These are phyloP conservation scores for Drosophila neutralis DNA, from an alignment of 2,888 invertebrate genomes.

Conservation along the genomic window DNA sequence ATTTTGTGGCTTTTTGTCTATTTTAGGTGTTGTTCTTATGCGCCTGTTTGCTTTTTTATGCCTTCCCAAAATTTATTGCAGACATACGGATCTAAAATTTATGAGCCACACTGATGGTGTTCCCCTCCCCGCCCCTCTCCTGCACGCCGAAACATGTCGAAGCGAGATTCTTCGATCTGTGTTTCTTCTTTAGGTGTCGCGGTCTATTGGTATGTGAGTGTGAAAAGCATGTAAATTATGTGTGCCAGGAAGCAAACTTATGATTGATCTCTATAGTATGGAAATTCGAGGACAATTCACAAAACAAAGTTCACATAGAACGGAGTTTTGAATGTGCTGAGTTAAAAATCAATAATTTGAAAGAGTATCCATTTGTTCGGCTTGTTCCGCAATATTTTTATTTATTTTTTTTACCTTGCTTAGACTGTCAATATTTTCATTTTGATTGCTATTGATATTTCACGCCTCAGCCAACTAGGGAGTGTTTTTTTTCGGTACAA, in stretches of 20 bases:
- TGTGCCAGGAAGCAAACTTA: slow-evolving; percentile 19
- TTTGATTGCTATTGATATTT: slow-evolving; percentile 70
- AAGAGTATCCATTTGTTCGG: slow-evolving; percentile 22
- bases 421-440: slow-evolving; percentile 66
- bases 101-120: slow-evolving; percentile 46
- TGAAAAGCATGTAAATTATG: slow-evolving; percentile 4
- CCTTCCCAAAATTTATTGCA: slow-evolving; percentile 73
- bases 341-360: not conserved
- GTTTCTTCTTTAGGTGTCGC: slow-evolving; percentile 10
- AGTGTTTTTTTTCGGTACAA: slow-evolving; percentile 52
- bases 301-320: not conserved
- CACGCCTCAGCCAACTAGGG: slow-evolving; percentile 65
- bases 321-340: not conserved
- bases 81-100: slow-evolving; percentile 70
- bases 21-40: slow-evolving; percentile 68
- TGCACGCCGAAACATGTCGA: not conserved
- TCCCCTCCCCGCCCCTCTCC: not conserved
- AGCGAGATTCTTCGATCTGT: slow-evolving; percentile 16
- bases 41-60: slow-evolving; percentile 59
- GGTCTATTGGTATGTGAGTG: slow-evolving; percentile 3
- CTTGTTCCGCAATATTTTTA: not conserved
- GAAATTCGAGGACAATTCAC: not conserved
- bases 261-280: not conserved
- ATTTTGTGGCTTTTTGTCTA: slow-evolving; percentile 61
- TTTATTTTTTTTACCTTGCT: slow-evolving; percentile 20